A percentile compares a stretch with the other conserved stretches of the same genome.
Evolutionary conservation across 2,888 invertebrate genomes (phyloP).

Genomic region (Bembecia ichneumoniformis): DNA sequence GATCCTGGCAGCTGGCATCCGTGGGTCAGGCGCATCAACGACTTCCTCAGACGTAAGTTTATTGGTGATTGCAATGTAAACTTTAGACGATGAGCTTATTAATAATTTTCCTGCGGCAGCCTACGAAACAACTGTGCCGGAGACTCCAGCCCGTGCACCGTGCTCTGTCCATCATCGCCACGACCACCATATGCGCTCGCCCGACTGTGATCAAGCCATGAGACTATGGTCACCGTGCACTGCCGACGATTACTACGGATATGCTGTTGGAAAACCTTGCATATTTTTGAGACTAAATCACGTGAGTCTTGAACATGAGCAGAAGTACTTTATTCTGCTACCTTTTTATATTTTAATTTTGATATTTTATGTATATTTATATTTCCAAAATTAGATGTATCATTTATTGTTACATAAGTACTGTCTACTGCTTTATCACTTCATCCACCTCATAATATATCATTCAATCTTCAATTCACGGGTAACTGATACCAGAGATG

Average conservation of each 20-base stretch:
- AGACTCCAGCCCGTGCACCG: conserved; percentile 54
- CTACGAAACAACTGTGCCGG: conserved; percentile 55
- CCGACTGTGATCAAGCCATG: conserved; percentile 49
- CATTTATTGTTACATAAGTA: too few relatives aligned
- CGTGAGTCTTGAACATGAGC: conserved; percentile 22
- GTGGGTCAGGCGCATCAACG: conserved; percentile 55
- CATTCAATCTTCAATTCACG: too few relatives aligned
- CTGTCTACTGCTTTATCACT: too few relatives aligned
- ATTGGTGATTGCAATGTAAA: too few relatives aligned
- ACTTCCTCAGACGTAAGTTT: conserved; percentile 45
- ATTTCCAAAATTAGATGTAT: too few relatives aligned
- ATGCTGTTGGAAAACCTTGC: conserved; percentile 80
- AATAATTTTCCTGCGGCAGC: conserved; percentile 19
- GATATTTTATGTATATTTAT: too few relatives aligned
- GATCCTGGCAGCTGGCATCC: conserved; percentile 59
- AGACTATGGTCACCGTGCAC: conserved; percentile 71
- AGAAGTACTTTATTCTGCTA: too few relatives aligned
- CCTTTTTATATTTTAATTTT: too few relatives aligned
- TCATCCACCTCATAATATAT: too few relatives aligned
- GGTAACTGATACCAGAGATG: too few relatives aligned
- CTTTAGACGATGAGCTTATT: background rate
- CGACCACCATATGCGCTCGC: conserved; percentile 42
- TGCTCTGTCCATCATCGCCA: conserved; percentile 40
- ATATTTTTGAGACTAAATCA: conserved; percentile 83
- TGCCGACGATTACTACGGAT: conserved; percentile 79